phyloP scores from a whole-genome alignment of 2,113 vertebrate genomes.

The Dasyornis broadbenti region DNA sequence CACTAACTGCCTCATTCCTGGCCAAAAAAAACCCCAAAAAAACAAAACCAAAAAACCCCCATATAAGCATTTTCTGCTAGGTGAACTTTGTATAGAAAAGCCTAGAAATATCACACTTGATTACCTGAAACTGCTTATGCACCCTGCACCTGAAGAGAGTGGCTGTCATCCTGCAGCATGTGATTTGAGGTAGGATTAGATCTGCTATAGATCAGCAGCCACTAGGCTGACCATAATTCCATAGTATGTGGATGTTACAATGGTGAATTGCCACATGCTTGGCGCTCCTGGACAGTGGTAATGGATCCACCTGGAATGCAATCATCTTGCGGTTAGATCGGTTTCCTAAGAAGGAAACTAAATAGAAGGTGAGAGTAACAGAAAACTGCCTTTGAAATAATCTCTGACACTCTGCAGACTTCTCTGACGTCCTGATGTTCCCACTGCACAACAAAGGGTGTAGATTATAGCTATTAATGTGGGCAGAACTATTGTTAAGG shows the following conservation, averaged over 20 bases:
- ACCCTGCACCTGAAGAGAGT: not conserved
- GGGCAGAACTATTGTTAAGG: not conserved
- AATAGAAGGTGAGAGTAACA: not conserved
- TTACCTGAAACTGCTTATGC: not conserved
- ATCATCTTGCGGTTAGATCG: not conserved
- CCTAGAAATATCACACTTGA: not conserved
- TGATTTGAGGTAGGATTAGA: not conserved
- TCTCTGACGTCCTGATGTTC: not conserved
- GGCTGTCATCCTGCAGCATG: not conserved
- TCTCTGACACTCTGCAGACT: not conserved
- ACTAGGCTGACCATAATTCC: not conserved
- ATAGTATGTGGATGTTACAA: not conserved
- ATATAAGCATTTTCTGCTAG: not conserved
- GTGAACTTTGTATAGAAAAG: not conserved
- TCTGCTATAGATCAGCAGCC: not conserved
- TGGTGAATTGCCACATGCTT: not conserved
- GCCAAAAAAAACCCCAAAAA: too few relatives aligned
- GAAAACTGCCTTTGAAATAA: not conserved
- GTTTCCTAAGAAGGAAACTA: conserved; percentile 21
- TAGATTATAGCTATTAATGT: not conserved
- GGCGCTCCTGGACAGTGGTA: not conserved
- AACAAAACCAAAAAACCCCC: not conserved
- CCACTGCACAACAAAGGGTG: not conserved
- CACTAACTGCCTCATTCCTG: not conserved
- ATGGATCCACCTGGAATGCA: not conserved